Evolutionary conservation across 2,888 invertebrate species (phyloP).

Genomic region (Amphipoea lucens): DNA sequence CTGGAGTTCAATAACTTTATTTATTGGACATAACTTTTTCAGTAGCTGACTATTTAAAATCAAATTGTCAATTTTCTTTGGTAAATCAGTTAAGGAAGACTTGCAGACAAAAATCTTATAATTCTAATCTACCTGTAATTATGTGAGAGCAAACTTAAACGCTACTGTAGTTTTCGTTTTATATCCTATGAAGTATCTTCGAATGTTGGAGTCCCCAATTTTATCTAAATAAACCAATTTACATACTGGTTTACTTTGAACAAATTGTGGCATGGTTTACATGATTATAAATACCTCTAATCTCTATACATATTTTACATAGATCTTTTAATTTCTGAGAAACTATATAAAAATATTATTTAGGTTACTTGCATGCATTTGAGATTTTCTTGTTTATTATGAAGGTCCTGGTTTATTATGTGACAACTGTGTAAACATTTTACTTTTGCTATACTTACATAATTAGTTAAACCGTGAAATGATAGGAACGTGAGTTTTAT

Average conservation of each 20-base stretch:
- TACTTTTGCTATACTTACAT: constrained; percentile 6
- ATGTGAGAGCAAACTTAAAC: constrained; percentile 44
- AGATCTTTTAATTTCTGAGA: constrained; percentile 39
- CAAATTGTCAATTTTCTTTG: constrained; percentile 61
- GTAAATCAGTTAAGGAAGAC: constrained; percentile 64
- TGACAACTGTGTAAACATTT: constrained; percentile 31
- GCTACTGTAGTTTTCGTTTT: constrained; percentile 15
- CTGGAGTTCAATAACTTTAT: constrained; percentile 68
- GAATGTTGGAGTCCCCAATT: constrained; percentile 10
- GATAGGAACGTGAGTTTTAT: constrained; percentile 35
- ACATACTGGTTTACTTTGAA: constrained; percentile 15
- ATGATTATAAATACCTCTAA: constrained; percentile 28
- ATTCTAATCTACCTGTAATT: constrained; percentile 32
- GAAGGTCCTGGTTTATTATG: neutral
- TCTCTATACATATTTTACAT: constrained; percentile 48
- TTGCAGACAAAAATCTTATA: constrained; percentile 49
- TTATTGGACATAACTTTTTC: constrained; percentile 60
- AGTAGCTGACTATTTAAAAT: constrained; percentile 63
- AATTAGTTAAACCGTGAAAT: constrained; percentile 12
- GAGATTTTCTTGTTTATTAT: constrained; percentile 29
- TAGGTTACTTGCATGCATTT: constrained; percentile 27
- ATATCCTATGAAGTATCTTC: constrained; percentile 24
- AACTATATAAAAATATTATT: constrained; percentile 48
- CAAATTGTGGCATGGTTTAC: constrained; percentile 27
- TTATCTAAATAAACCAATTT: constrained; percentile 2